Percentiles rank a stretch among this genome's conserved stretches.
Evolutionary conservation across 2,797 vertebrate species (phyloP).

Genomic region (Bucorvus abyssinicus): DNA sequence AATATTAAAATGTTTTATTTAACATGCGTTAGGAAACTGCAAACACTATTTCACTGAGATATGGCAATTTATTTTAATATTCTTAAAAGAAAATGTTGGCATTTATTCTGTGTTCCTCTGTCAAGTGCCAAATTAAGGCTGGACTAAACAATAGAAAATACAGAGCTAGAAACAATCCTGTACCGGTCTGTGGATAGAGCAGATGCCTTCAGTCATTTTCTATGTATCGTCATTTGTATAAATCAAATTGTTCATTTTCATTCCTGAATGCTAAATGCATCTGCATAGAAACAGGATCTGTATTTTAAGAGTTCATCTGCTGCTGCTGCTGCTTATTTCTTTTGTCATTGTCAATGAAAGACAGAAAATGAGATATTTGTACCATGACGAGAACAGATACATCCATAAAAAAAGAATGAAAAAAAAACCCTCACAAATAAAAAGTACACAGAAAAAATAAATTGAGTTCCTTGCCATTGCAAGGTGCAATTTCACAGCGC

Average conservation of each 20-base stretch:
- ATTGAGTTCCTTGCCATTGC: constrained; percentile 22
- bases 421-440: neutral
- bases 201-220: constrained; percentile 54
- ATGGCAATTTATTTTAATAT: neutral
- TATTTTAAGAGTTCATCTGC: constrained; percentile 61
- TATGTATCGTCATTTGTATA: neutral
- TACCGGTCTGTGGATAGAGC: constrained; percentile 4
- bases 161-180: constrained; percentile 23
- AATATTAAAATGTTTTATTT: neutral
- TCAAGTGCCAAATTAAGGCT: constrained; percentile 23
- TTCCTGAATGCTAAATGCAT: constrained; percentile 50
- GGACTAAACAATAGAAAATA: constrained; percentile 30
- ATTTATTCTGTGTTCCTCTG: neutral
- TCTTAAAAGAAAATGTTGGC: constrained; percentile 22
- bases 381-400: constrained; percentile 24
- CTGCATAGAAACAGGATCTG: constrained; percentile 45
- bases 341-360: constrained; percentile 53
- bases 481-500: constrained; percentile 28
- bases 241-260: constrained; percentile 30
- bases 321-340: constrained; percentile 26
- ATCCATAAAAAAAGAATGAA: neutral
- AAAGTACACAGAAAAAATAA: constrained; percentile 24
- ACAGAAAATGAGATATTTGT: constrained; percentile 40
- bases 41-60: neutral
- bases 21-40: neutral